Percentiles rank a stretch among this genome's conserved stretches.
Conservation (phyloP, 2,113 vertebrate genomes). For the Oreamnos americanus region DNA sequence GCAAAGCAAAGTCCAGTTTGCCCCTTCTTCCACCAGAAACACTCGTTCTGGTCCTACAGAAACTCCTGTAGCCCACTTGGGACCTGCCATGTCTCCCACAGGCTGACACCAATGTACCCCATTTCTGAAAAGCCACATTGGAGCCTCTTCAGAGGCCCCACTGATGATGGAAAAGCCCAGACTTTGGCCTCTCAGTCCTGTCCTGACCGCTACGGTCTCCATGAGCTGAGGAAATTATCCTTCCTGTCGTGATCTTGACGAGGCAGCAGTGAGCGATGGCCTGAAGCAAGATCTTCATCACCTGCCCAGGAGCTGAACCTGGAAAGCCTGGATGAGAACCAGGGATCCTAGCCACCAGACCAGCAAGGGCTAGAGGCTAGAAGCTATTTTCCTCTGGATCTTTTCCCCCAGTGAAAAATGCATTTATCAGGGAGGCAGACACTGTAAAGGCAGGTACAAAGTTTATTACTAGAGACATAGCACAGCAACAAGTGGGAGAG, state of each 20-base stretch:
- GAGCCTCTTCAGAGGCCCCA: not conserved
- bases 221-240: not conserved
- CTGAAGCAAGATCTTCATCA: not conserved
- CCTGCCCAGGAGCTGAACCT: not conserved
- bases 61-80: not conserved
- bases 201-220: too few relatives aligned
- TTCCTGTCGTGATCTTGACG: not conserved
- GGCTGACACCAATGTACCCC: not conserved
- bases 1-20: not conserved
- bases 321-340: not conserved
- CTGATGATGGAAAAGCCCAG: not conserved
- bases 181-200: not conserved
- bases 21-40: not conserved
- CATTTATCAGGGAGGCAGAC: not conserved
- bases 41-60: not conserved
- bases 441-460: not conserved
- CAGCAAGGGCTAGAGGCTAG: not conserved
- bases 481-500: not conserved
- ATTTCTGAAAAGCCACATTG: not conserved
- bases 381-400: not conserved
- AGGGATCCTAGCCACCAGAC: not conserved
- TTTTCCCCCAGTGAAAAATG: not conserved
- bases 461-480: not conserved
- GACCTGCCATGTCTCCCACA: not conserved
- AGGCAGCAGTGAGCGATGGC: not conserved